These are phyloP conservation scores for Oophaga pumilio DNA, from an alignment of 2,113 vertebrate genomes.

Conservation along the genomic window DNA sequence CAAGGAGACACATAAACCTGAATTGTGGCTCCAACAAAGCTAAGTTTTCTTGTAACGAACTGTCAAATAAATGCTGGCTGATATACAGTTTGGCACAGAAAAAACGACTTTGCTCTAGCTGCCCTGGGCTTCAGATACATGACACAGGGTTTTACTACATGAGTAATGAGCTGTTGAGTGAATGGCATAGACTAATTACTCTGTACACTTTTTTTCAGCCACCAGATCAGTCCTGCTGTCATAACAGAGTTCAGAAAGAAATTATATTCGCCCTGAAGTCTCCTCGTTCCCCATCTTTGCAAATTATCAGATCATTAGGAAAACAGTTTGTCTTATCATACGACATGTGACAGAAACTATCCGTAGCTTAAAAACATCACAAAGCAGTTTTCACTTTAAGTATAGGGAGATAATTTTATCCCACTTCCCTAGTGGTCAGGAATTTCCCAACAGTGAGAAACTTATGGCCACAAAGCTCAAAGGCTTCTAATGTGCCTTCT, in stretches of 20 bases:
- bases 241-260: constrained; percentile 29
- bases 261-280: not conserved
- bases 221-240: constrained; percentile 50
- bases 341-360: not conserved
- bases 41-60: constrained; percentile 54
- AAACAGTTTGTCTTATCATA: not conserved
- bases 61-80: constrained; percentile 60
- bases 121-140: constrained; percentile 58
- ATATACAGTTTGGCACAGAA: constrained; percentile 62
- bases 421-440: not conserved
- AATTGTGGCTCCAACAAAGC: constrained; percentile 52
- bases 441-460: not conserved
- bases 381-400: not conserved
- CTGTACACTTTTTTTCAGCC: constrained; percentile 44
- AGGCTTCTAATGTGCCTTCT: not conserved
- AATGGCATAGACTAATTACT: constrained; percentile 43
- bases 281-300: not conserved
- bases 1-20: constrained; percentile 46
- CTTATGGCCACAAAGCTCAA: not conserved
- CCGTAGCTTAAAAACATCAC: not conserved
- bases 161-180: constrained; percentile 56
- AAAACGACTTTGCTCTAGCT: constrained; percentile 48
- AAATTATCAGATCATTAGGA: not conserved
- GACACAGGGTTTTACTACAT: constrained; percentile 58
- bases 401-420: not conserved